Base-by-base conservation (phyloP, 2,888 invertebrate species). In the Hydrotaea diabolus region DNA sequence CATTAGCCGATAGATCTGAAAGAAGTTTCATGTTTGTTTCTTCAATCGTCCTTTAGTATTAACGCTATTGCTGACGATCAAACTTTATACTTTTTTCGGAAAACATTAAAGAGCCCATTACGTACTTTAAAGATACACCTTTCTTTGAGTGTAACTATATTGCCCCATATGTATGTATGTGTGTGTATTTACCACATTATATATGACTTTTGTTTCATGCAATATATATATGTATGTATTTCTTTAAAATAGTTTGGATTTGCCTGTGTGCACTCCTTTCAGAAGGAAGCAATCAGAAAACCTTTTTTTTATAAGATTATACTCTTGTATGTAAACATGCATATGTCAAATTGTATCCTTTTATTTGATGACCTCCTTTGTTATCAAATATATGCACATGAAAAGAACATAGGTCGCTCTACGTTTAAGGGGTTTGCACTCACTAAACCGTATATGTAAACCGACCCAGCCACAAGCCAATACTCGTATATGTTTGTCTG, bases 141-240 rank as follows among this genome's bases (percentile, higher is more conserved):
- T 17, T 64, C 7, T 64, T 64, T 36, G 19, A 7, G 49, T 49
- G 1, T 49, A 49, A 49, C 1, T n/a, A 15, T 15, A 8, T 57
- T 80, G 46, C 73, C 55, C 76, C 76, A 46, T 31, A 31, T 31
- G 57, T n/a, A n/a, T n/a, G n/a, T n/a, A n/a, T n/a, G n/a, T n/a
- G n/a, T n/a, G n/a, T n/a, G n/a, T n/a, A n/a, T 76, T 76, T 77
- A 55, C 74, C 74, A 75, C 80, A 77, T 71, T 69, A 57, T 80
- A 62, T 83, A 46, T 77, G 77, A 75, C 77, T 77, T 83, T 77
- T 77, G 62, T 71, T 23, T 17, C 62, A 57, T 46, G 77, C 59
- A 57, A 83, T 74, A 77, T 31, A 77, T 55, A 59, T 69, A n/a
- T n/a, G n/a, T n/a, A n/a, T n/a, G n/a, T n/a, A n/a, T 75, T 83